Conservation (phyloP, 2,113 vertebrate genomes). For the Agapornis roseicollis region DNA sequence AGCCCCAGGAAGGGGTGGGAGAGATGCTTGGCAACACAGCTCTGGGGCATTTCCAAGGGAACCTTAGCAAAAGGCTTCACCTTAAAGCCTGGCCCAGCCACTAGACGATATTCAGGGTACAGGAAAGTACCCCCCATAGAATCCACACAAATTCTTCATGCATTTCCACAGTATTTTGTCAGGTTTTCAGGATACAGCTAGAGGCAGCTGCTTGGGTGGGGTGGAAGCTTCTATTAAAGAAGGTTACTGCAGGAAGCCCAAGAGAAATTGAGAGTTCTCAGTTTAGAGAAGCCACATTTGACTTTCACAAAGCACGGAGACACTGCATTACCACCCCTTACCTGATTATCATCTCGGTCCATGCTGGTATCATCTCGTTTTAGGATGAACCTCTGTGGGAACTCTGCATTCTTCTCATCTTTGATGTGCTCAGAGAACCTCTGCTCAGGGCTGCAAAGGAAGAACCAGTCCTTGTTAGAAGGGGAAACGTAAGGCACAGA, state of each 20-base stretch:
- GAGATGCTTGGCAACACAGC: background rate
- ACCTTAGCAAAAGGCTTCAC: background rate
- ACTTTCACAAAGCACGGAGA: background rate
- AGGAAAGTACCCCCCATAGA: background rate
- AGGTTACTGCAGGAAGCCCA: background rate
- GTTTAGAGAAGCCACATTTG: background rate
- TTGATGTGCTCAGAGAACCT: constrained; percentile 99
- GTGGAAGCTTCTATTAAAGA: background rate
- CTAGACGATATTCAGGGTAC: background rate
- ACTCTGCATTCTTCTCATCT: constrained; percentile 94
- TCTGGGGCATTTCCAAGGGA: background rate
- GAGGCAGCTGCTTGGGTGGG: background rate
- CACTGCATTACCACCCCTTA: constrained; percentile 54
- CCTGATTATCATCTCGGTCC: constrained; percentile 99
- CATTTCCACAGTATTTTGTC: background rate
- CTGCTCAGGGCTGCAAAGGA: constrained; percentile 89
- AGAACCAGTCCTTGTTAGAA: constrained; percentile 15
- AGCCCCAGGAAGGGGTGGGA: background rate
- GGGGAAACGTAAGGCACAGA: fast-evolving
- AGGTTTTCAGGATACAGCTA: background rate
- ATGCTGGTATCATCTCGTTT: constrained; percentile 97
- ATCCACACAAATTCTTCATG: background rate
- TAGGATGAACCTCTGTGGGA: constrained; percentile 96
- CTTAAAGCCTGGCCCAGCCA: background rate
- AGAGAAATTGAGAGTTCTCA: background rate